These are phyloP conservation scores for Acropternis orthonyx DNA, from an alignment of 2,797 vertebrate genomes.

Conservation along the genomic window DNA sequence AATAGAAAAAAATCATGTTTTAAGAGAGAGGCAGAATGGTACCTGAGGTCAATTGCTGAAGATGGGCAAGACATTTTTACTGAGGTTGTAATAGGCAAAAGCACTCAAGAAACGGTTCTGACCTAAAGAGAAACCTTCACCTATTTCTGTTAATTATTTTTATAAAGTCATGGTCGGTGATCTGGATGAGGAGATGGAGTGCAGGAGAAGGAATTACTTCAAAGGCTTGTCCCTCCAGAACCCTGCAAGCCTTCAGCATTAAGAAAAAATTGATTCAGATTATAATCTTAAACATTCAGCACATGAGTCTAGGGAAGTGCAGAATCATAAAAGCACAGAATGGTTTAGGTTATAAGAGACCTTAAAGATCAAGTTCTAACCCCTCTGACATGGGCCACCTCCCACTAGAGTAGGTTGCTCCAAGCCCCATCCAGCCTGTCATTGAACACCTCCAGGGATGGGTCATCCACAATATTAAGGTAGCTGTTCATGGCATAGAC, in stretches of 20 bases:
- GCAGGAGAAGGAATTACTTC: background rate
- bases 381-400: background rate
- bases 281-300: background rate
- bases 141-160: background rate
- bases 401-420: no score
- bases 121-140: background rate
- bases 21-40: background rate
- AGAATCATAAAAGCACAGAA: background rate
- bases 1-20: background rate
- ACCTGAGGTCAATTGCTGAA: background rate
- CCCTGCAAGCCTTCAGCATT: background rate
- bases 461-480: background rate
- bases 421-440: background rate
- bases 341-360: background rate
- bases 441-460: background rate
- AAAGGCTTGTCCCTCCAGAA: background rate
- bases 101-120: background rate
- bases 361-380: background rate
- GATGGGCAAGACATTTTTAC: background rate
- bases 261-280: background rate
- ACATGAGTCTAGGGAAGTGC: background rate
- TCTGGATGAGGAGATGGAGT: background rate
- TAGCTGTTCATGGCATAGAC: fast-evolving
- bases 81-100: background rate
- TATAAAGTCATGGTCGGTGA: background rate